phyloP scores from a whole-genome alignment of 1,140 invertebrate genomes.

The Cydia fagiglandana region DNA sequence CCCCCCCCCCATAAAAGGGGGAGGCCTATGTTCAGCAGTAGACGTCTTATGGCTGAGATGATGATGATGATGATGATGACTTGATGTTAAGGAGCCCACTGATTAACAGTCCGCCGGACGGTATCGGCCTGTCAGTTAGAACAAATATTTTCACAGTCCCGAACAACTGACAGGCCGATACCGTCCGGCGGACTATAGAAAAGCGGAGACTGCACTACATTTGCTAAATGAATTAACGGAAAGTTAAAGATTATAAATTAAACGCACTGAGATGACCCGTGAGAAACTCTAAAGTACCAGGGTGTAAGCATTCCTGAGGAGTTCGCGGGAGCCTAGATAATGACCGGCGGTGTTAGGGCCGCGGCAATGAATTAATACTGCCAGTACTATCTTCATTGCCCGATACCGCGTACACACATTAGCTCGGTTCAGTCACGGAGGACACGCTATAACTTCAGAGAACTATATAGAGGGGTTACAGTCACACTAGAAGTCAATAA shows the following conservation, averaged over 20 bases:
- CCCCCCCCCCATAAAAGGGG: too few species aligned
- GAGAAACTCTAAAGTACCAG: conserved; percentile 27
- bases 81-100: too few species aligned
- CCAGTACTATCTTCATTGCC: conserved; percentile 33
- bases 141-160: too few species aligned
- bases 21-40: too few species aligned
- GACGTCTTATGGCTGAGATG: too few species aligned
- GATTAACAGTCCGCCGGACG: too few species aligned
- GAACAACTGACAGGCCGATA: too few species aligned
- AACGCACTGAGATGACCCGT: neutral
- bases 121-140: too few species aligned
- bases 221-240: neutral
- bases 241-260: neutral
- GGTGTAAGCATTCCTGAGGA: conserved; percentile 20
- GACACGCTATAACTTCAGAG: conserved; percentile 17
- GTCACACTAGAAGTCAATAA: neutral
- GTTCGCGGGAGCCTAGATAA: conserved; percentile 28
- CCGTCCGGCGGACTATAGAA: too few species aligned
- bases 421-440: conserved; percentile 27
- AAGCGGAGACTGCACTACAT: neutral
- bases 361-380: conserved; percentile 35
- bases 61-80: too few species aligned
- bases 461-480: neutral
- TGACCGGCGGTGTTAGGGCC: conserved; percentile 27
- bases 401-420: conserved; percentile 32